Percentiles rank a stretch among this genome's conserved stretches.
Evolutionary conservation across 2,797 vertebrate genomes (phyloP).

Genomic region (Acomys russatus): DNA sequence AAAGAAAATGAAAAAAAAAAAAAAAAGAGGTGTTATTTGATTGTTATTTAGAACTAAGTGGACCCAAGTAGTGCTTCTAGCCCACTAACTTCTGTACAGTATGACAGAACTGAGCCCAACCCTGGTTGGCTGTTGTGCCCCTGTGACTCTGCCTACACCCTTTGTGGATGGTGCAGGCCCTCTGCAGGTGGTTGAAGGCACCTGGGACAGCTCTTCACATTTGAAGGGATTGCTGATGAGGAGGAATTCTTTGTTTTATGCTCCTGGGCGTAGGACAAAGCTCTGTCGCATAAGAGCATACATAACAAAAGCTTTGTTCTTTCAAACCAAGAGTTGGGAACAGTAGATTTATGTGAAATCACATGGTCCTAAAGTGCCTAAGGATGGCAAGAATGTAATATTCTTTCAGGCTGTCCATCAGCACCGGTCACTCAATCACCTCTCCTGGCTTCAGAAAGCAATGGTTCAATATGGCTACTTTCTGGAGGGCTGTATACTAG

Average conservation of each 20-base stretch:
- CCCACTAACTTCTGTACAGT: not conserved
- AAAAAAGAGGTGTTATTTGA: not conserved
- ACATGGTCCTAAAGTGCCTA: slow-evolving; percentile 47
- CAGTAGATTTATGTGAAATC: slow-evolving; percentile 58
- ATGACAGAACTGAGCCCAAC: not conserved
- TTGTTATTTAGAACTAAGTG: slow-evolving; percentile 39
- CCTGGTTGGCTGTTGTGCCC: not conserved
- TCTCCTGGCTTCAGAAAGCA: slow-evolving; percentile 72
- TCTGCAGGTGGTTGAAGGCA: slow-evolving; percentile 54
- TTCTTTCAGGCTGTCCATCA: slow-evolving; percentile 71
- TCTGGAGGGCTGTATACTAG: slow-evolving; percentile 43
- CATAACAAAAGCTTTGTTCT: slow-evolving; percentile 75
- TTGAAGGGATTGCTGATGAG: slow-evolving; percentile 39
- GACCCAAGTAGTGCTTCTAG: not conserved
- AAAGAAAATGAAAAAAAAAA: slow-evolving; percentile 14
- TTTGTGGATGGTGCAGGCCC: not conserved
- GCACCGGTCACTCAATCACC: slow-evolving; percentile 44
- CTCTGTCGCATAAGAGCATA: slow-evolving; percentile 69
- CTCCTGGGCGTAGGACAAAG: slow-evolving; percentile 73
- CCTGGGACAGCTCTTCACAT: slow-evolving; percentile 33
- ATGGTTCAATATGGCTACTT: slow-evolving; percentile 72
- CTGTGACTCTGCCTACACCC: not conserved
- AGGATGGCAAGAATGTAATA: slow-evolving; percentile 72
- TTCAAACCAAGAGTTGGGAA: slow-evolving; percentile 62
- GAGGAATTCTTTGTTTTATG: slow-evolving; percentile 67